Conservation (phyloP, 2,888 invertebrate species). For the Germaria angustata region DNA sequence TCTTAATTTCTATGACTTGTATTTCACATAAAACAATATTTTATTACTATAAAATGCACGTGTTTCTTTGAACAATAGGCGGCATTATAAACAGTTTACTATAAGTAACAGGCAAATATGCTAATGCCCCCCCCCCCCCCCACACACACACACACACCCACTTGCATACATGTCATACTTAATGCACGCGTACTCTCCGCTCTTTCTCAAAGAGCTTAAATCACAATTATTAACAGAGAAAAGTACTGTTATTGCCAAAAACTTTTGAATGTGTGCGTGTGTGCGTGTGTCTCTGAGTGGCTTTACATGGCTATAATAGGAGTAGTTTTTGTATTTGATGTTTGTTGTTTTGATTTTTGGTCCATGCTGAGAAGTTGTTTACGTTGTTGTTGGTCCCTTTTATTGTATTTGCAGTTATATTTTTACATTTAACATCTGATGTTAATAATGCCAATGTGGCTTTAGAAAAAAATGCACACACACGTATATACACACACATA, state of each 20-base stretch:
- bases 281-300: neutral
- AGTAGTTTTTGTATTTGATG: slow-evolving; percentile 6
- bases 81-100: slow-evolving; percentile 46
- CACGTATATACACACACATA: neutral
- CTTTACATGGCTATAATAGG: neutral
- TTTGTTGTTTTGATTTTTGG: slow-evolving; percentile 57
- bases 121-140: too few relatives aligned
- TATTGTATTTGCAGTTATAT: neutral
- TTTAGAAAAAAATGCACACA: slow-evolving; percentile 2
- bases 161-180: too few relatives aligned
- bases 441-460: slow-evolving; percentile 57
- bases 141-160: neutral
- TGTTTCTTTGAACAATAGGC: slow-evolving; percentile 46
- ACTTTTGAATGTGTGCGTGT: neutral
- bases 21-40: too few relatives aligned
- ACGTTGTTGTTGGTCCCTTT: neutral
- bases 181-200: neutral
- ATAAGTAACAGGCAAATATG: neutral
- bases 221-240: slow-evolving; percentile 30
- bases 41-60: slow-evolving; percentile 59
- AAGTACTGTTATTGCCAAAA: slow-evolving; percentile 8
- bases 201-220: neutral
- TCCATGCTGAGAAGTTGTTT: slow-evolving; percentile 15
- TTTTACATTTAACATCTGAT: slow-evolving; percentile 59
- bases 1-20: too few relatives aligned